Evolutionary conservation across 1,140 invertebrate genomes (phyloP), one percentile per base, ranked within the genome.

Genomic region (Conopomorpha cramerella): DNA sequence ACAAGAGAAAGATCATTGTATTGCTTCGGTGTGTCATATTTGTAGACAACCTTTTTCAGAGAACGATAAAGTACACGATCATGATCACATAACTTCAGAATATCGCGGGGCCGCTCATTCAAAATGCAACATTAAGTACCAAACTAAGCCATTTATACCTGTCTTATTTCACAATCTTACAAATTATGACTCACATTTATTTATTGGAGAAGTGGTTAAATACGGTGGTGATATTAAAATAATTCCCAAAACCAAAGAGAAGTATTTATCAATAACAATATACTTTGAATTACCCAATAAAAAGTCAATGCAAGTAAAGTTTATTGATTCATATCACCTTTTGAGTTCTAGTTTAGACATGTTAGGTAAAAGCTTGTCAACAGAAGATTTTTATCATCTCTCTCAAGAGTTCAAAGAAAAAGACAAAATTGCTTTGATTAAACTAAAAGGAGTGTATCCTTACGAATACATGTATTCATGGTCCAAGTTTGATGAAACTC

Each of bases 61-160:
- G 29, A 28, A 48, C 34, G 31, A 38, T 34, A 51, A 46, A 42
- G 45, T 57, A 11, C 23, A 23, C 16, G 56, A 73, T 39, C 61
- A 70, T 49, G 43, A 43, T 46, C 61, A 70, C 45, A 43, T 61
- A 3, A 70, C 46, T 16, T 60, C 49, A 10, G 33, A 44, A 38
- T 54, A 52, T 50, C 35, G 67, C 39, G 58, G 56, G n/a, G 16
- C 44, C n/a, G 63, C 62, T 0, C 65, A 74, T 49, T 35, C 47
- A 8, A 16, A 15, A 10, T 73, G 19, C 19, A 6, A 23, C 10
- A 6, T 63, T 41, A 77, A 77, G 47, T 25, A 71, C 14, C 46
- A 62, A 35, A 68, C 45, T 47, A 40, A 55, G 44, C 32, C 52
- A 23, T 38, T 43, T 30, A 30, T 38, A 29, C 41, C 34, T 6